Percentiles rank a stretch among this genome's conserved stretches.
These are phyloP conservation scores for Morone saxatilis DNA, from an alignment of 2,113 vertebrate genomes.

Conservation along the genomic window DNA sequence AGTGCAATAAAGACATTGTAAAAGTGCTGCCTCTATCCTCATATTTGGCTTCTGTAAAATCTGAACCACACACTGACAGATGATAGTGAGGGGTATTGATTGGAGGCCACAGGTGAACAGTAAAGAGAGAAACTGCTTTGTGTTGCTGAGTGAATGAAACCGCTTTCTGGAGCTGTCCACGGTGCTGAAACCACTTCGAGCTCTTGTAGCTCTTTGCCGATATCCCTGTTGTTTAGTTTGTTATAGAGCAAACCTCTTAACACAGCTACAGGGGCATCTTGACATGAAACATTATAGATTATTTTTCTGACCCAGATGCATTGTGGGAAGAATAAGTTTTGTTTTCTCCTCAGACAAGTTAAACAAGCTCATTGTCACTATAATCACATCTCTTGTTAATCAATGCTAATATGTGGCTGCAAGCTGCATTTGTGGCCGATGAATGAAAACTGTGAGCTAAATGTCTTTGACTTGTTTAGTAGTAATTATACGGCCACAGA, in stretches of 20 bases:
- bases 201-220: neutral
- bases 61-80: slow-evolving; percentile 13
- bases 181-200: slow-evolving; percentile 37
- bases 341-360: neutral
- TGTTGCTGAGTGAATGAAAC: slow-evolving; percentile 12
- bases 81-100: slow-evolving; percentile 29
- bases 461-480: neutral
- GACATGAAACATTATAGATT: neutral
- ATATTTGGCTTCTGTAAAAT: slow-evolving; percentile 28
- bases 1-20: slow-evolving; percentile 5
- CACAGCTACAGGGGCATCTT: neutral
- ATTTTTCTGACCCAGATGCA: slow-evolving; percentile 12
- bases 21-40: neutral
- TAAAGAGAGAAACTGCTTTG: slow-evolving; percentile 18
- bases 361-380: neutral
- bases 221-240: slow-evolving; percentile 7
- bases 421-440: neutral
- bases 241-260: neutral
- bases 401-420: neutral
- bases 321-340: neutral
- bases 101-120: slow-evolving; percentile 16
- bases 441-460: slow-evolving; percentile 6
- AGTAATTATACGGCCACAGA: neutral
- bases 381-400: slow-evolving; percentile 1
- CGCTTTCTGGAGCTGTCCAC: neutral